Evolutionary conservation across 1,140 invertebrate genomes (phyloP).

Genomic region (Dreissena rostriformis): DNA sequence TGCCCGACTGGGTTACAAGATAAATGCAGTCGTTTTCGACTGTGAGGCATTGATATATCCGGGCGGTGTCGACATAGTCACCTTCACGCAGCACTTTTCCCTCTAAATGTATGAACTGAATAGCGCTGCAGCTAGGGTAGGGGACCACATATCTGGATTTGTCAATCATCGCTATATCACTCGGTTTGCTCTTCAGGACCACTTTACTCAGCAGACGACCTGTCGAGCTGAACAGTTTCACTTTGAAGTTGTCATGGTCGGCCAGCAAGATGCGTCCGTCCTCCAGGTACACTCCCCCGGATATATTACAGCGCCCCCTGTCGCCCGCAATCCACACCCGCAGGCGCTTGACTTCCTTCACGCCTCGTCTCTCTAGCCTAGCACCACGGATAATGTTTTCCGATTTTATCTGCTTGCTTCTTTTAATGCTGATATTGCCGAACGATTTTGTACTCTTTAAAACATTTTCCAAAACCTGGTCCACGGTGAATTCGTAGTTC

Average conservation of each 20-base stretch:
- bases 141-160: conserved; percentile 5
- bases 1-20: conserved; percentile 21
- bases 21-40: conserved; percentile 18
- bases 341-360: conserved; percentile 17
- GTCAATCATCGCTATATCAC: conserved; percentile 38
- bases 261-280: conserved; percentile 41
- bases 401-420: conserved; percentile 16
- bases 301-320: conserved; percentile 49
- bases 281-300: conserved; percentile 37
- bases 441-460: conserved; percentile 25
- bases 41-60: conserved; percentile 30
- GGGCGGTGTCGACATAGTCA: conserved; percentile 21
- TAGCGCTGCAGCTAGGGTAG: conserved; percentile 18
- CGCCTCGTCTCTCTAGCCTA: not conserved
- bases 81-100: conserved; percentile 27
- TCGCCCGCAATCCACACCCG: conserved; percentile 42
- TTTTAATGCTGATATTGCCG: conserved; percentile 34
- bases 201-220: conserved; percentile 44
- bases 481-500: conserved; percentile 43
- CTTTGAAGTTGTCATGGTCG: conserved; percentile 51
- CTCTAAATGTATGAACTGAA: conserved; percentile 39
- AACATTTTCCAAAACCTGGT: conserved; percentile 36
- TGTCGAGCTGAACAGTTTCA: conserved; percentile 33
- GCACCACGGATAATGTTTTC: conserved; percentile 15
- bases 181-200: conserved; percentile 41